phyloP scores from a whole-genome alignment of 2,888 invertebrate species.

The Ophonus ardosiacus region DNA sequence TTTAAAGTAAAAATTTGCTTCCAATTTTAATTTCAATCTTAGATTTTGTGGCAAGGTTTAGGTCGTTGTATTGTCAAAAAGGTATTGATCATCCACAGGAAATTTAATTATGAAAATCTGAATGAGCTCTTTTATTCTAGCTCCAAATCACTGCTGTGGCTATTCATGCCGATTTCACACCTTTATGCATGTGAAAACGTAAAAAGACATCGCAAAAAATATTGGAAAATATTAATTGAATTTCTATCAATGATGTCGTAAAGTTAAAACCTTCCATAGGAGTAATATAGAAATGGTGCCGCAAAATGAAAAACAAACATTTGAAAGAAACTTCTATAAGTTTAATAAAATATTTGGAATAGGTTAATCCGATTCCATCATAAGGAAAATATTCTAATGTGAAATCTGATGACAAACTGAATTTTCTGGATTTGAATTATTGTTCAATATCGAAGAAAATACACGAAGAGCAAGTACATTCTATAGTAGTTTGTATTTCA shows the following conservation, averaged over 20 bases:
- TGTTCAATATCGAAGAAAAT: slow-evolving; percentile 30
- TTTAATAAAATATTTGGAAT: slow-evolving; percentile 7
- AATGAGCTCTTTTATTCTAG: slow-evolving; percentile 26
- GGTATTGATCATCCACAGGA: slow-evolving; percentile 4
- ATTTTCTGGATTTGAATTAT: not conserved
- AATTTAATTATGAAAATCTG: slow-evolving; percentile 20
- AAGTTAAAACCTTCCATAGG: slow-evolving; percentile 14
- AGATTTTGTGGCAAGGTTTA: not conserved
- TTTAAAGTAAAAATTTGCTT: not conserved
- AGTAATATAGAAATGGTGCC: not conserved
- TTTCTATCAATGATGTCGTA: slow-evolving; percentile 19
- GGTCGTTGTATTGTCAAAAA: not conserved
- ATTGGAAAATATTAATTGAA: slow-evolving; percentile 47
- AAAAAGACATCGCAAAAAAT: slow-evolving; percentile 25
- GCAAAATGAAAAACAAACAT: slow-evolving; percentile 9
- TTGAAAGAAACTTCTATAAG: not conserved
- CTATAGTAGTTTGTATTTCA: not conserved
- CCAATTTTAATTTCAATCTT: not conserved
- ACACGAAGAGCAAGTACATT: not conserved
- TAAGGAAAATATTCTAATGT: slow-evolving; percentile 8
- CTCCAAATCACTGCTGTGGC: slow-evolving; percentile 11
- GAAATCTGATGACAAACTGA: slow-evolving; percentile 1
- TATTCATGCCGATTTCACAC: slow-evolving; percentile 35
- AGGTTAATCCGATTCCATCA: slow-evolving; percentile 15
- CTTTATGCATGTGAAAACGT: slow-evolving; percentile 8